Evolutionary conservation across 2,888 invertebrate genomes (phyloP).

Genomic region (Shargacucullia verbasci): DNA sequence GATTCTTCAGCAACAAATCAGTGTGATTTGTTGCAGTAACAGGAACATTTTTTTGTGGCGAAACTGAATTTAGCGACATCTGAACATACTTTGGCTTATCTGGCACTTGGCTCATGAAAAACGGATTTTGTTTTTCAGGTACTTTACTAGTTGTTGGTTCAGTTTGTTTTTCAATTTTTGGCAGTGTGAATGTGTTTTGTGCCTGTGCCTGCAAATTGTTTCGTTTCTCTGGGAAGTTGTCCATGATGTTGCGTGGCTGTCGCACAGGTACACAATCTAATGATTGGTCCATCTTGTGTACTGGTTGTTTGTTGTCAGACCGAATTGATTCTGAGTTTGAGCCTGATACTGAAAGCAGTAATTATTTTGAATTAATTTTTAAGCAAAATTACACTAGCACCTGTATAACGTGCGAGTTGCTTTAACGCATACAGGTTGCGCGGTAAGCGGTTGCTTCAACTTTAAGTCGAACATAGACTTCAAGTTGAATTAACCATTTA

Average conservation of each 20-base stretch:
- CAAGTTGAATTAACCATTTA: too few relatives aligned
- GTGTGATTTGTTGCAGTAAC: conserved; percentile 60
- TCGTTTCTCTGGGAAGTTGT: conserved; percentile 56
- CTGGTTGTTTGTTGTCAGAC: conserved; percentile 55
- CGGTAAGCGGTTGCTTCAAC: too few relatives aligned
- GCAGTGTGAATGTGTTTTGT: conserved; percentile 28
- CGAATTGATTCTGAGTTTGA: conserved; percentile 25
- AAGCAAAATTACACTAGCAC: too few relatives aligned
- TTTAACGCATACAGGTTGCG: too few relatives aligned
- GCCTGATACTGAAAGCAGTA: conserved; percentile 34
- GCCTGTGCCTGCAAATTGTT: conserved; percentile 27
- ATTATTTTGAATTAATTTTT: too few relatives aligned
- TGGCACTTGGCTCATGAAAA: conserved; percentile 51
- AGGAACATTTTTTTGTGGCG: conserved; percentile 54
- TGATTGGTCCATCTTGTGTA: conserved; percentile 71
- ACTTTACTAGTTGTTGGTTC: conserved; percentile 37
- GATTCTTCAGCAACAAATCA: conserved; percentile 70
- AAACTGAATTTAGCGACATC: conserved; percentile 47
- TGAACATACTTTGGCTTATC: conserved; percentile 56
- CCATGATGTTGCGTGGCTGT: conserved; percentile 68
- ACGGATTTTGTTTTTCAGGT: conserved; percentile 40
- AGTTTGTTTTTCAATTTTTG: conserved; percentile 30
- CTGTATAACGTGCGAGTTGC: too few relatives aligned
- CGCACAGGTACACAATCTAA: conserved; percentile 80
- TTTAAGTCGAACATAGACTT: too few relatives aligned